Conservation (phyloP, 2,888 invertebrate species). For the Agrotis puta region DNA sequence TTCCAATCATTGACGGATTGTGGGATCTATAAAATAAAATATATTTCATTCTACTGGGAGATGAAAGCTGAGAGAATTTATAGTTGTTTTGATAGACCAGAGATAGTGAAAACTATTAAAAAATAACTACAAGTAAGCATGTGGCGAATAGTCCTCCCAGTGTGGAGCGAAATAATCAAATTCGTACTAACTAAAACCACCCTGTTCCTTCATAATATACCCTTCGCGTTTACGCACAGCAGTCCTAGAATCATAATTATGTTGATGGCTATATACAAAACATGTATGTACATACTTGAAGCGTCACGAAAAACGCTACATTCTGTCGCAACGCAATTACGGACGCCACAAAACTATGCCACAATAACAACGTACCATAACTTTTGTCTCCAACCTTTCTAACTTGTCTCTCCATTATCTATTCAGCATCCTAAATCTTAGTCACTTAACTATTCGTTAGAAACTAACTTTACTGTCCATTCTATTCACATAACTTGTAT, state of each 20-base stretch:
- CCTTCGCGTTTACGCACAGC: too few species aligned
- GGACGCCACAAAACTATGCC: conserved; percentile 10
- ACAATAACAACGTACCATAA: conserved; percentile 23
- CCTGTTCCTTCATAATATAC: too few species aligned
- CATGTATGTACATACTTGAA: not conserved
- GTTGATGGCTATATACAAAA: not conserved
- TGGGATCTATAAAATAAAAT: not conserved
- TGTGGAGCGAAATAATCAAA: too few species aligned
- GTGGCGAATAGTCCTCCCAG: too few species aligned
- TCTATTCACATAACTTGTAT: conserved; percentile 47
- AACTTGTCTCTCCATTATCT: conserved; percentile 40
- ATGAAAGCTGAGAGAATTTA: not conserved
- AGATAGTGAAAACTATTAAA: too few species aligned
- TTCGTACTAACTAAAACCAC: too few species aligned
- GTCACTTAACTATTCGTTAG: conserved; percentile 46
- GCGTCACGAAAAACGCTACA: not conserved
- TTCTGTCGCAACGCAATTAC: conserved; percentile 15
- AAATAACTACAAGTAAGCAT: too few species aligned
- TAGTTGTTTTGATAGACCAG: not conserved
- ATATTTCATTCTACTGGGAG: not conserved
- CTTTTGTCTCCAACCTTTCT: conserved; percentile 34
- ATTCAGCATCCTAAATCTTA: conserved; percentile 49
- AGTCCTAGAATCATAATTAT: not conserved
- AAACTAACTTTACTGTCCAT: conserved; percentile 26
- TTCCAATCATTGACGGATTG: conserved; percentile 31